Percentiles rank a stretch among this genome's conserved stretches.
Evolutionary conservation across 2,888 invertebrate species (phyloP).

Genomic region (Pterobdella sp.): DNA sequence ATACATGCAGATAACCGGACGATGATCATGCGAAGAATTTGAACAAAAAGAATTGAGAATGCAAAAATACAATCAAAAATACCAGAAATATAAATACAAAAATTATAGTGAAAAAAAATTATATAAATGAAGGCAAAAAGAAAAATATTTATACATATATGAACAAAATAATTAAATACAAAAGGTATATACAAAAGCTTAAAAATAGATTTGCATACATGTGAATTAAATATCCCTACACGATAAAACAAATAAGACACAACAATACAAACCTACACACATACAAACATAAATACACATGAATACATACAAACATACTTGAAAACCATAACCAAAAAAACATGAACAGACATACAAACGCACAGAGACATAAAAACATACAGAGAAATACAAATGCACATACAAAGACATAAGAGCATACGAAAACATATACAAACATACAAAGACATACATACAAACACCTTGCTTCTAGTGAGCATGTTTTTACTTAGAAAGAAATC

Average conservation of each 20-base stretch:
- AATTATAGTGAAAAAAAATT: not conserved
- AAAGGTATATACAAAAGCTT: not conserved
- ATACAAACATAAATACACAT: slow-evolving; percentile 4
- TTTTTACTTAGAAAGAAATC: not conserved
- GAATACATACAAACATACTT: slow-evolving; percentile 3
- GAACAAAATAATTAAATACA: not conserved
- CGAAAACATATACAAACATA: slow-evolving; percentile 6
- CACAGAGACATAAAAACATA: slow-evolving; percentile 9
- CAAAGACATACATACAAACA: slow-evolving; percentile 18
- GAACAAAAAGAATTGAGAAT: no score
- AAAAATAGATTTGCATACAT: slow-evolving; percentile 8
- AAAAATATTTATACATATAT: not conserved
- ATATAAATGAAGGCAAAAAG: not conserved
- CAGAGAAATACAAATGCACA: not conserved
- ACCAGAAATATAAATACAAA: not conserved
- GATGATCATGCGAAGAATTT: no score
- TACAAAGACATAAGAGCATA: not conserved
- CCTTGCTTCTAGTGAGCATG: not conserved
- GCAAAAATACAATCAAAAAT: no score
- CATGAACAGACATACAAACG: slow-evolving; percentile 13
- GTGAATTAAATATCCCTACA: no score
- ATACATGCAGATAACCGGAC: no score
- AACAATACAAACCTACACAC: not conserved
- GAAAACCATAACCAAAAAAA: not conserved
- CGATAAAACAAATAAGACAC: not conserved